A percentile compares a stretch with the other conserved stretches of the same genome.
Conservation (phyloP, 1,140 invertebrate genomes). For the Drosophila murphyi region DNA sequence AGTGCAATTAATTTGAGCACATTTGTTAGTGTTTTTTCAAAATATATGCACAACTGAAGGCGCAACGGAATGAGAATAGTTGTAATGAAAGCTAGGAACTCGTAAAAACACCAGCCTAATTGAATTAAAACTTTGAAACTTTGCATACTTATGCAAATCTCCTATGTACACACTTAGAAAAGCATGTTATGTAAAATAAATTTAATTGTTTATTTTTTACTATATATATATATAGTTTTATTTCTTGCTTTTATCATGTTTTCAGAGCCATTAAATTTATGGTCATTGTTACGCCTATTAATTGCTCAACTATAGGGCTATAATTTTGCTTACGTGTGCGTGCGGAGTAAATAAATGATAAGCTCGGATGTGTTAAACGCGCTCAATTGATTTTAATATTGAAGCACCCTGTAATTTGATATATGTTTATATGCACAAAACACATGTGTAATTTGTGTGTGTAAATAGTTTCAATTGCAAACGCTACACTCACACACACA, state of each 20-base stretch:
- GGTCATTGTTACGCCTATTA: no score
- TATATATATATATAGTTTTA: no score
- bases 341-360: slow-evolving; percentile 33
- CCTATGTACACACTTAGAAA: not conserved
- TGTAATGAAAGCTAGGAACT: not conserved
- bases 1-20: slow-evolving; percentile 53
- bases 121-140: not conserved
- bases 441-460: not conserved
- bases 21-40: not conserved
- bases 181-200: no score
- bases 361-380: slow-evolving; percentile 44
- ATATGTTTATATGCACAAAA: slow-evolving; percentile 10
- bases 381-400: slow-evolving; percentile 38
- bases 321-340: slow-evolving; percentile 15
- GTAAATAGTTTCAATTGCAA: slow-evolving; percentile 45
- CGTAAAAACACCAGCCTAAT: not conserved
- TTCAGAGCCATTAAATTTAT: no score
- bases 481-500: not conserved
- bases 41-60: not conserved
- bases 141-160: not conserved
- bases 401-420: slow-evolving; percentile 49
- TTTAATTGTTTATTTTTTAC: no score
- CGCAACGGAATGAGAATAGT: not conserved
- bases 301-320: not conserved
- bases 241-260: no score